Evolutionary conservation across 2,797 vertebrate species (phyloP).

Genomic region (Schizopygopsis malacanthus): DNA sequence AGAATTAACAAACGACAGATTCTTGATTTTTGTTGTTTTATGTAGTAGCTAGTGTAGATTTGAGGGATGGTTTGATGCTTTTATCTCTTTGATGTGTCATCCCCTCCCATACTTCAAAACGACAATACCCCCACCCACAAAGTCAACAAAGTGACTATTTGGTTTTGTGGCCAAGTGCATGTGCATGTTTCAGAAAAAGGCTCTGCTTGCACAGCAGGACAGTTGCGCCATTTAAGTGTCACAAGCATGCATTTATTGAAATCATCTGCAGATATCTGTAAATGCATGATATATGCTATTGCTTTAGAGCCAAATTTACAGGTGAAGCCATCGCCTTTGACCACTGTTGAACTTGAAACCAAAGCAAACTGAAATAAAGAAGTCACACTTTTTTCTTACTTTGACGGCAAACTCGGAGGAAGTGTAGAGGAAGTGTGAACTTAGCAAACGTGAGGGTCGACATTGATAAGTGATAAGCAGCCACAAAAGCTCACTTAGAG

Average conservation of each 20-base stretch:
- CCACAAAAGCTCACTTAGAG: background rate
- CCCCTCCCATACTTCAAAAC: background rate
- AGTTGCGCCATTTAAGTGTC: background rate
- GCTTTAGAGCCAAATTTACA: background rate
- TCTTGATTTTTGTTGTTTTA: background rate
- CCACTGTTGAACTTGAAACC: background rate
- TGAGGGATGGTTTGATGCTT: background rate
- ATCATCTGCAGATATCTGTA: background rate
- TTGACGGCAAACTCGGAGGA: background rate
- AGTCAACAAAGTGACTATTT: background rate
- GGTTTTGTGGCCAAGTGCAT: background rate
- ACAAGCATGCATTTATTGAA: background rate
- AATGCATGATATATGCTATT: background rate
- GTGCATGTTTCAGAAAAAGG: background rate
- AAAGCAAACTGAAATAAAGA: background rate
- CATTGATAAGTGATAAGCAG: background rate
- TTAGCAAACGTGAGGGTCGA: background rate
- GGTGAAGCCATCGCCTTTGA: background rate
- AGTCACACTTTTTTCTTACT: background rate
- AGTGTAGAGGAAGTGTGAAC: background rate
- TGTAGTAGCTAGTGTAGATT: no score
- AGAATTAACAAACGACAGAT: background rate
- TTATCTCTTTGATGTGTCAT: background rate
- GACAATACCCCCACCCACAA: background rate
- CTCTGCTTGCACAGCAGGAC: background rate